Conservation (phyloP, 2,888 invertebrate genomes). For the Campoletis raptor region DNA sequence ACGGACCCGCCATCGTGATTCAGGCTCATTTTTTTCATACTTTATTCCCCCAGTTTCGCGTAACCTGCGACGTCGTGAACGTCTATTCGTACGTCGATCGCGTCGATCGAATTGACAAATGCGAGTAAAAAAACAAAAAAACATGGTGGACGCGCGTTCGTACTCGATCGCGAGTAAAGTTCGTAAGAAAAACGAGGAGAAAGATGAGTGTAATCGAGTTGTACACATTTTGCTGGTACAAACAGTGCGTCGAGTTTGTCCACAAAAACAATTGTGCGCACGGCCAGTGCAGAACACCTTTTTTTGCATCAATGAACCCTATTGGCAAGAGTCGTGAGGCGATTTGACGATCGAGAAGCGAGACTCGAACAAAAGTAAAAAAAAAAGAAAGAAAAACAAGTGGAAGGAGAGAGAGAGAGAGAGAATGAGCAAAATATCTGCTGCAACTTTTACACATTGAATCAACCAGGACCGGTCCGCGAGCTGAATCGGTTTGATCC, state of each 20-base stretch:
- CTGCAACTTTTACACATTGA: constrained; percentile 31
- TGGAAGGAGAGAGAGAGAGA: constrained; percentile 30
- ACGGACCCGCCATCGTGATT: constrained; percentile 23
- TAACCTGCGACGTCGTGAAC: constrained; percentile 47
- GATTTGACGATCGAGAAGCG: constrained; percentile 76
- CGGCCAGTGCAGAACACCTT: constrained; percentile 72
- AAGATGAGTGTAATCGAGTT: constrained; percentile 57
- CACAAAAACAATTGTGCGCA: constrained; percentile 50
- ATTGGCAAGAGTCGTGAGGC: constrained; percentile 79
- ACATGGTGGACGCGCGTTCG: background rate
- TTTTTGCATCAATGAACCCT: constrained; percentile 78
- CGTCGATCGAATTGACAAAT: constrained; percentile 67
- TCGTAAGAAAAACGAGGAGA: constrained; percentile 15
- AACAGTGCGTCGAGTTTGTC: constrained; percentile 30
- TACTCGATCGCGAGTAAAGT: constrained; percentile 15
- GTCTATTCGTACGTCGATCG: constrained; percentile 68
- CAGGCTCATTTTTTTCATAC: constrained; percentile 17
- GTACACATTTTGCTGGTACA: constrained; percentile 14
- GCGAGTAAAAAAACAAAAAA: constrained; percentile 6
- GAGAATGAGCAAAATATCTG: constrained; percentile 16
- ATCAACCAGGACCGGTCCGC: constrained; percentile 59
- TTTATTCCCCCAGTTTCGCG: constrained; percentile 11
- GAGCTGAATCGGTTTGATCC: constrained; percentile 48
- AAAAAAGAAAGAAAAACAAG: constrained; percentile 54
- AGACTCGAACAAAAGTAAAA: background rate